phyloP scores from a whole-genome alignment of 2,113 vertebrate species.

The Solenodon paradoxus region DNA sequence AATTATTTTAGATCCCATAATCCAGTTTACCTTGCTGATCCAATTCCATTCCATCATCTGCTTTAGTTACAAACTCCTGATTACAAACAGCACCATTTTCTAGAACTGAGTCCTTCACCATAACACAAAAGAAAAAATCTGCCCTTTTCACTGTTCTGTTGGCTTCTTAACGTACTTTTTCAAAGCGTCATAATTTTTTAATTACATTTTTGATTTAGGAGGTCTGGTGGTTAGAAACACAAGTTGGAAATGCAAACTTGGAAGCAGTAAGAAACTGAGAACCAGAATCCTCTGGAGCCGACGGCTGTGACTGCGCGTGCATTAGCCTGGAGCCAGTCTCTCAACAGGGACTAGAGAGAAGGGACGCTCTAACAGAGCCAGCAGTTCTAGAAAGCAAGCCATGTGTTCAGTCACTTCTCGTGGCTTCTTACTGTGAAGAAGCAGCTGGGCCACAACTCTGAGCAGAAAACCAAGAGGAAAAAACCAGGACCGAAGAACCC shows the following conservation, averaged over 20 bases:
- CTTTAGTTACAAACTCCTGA: neutral
- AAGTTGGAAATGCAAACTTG: neutral
- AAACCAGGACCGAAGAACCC: neutral
- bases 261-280: neutral
- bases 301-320: accelerated
- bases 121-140: neutral
- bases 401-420: neutral
- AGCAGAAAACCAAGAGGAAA: neutral
- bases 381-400: neutral
- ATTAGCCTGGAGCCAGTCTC: too few relatives aligned
- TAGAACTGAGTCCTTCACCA: neutral
- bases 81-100: neutral
- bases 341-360: neutral
- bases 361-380: neutral
- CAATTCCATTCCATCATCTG: neutral
- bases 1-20: neutral
- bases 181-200: neutral
- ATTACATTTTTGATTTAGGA: neutral
- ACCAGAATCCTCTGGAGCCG: neutral
- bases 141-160: neutral
- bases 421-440: neutral
- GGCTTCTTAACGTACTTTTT: neutral
- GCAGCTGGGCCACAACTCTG: neutral
- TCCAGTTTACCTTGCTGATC: neutral
- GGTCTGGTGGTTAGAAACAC: neutral